Percentiles rank a stretch among this genome's conserved stretches.
Conservation (phyloP, 2,113 vertebrate genomes). For the Noctilio leporinus region DNA sequence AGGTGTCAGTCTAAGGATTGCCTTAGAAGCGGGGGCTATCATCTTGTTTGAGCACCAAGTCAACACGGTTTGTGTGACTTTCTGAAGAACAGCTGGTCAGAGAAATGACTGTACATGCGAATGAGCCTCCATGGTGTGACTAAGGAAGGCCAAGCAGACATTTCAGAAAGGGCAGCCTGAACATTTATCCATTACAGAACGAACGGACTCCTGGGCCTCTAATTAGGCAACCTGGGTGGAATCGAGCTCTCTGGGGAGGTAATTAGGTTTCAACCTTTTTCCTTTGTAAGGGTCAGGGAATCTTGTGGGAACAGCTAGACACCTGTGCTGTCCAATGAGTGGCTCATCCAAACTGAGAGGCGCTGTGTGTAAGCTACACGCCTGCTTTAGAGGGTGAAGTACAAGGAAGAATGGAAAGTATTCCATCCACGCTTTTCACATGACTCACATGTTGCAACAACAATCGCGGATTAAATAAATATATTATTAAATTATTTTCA, state of each 20-base stretch:
- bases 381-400: neutral
- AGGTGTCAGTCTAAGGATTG: neutral
- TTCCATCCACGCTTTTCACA: neutral
- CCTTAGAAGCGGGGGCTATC: neutral
- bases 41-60: constrained; percentile 47
- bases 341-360: neutral
- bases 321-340: rapidly evolving
- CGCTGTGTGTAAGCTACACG: neutral
- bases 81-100: neutral
- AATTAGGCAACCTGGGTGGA: neutral
- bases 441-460: neutral
- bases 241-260: neutral
- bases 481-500: neutral
- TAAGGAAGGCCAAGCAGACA: neutral
- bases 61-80: neutral
- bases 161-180: neutral
- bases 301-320: neutral
- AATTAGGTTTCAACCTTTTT: neutral
- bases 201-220: neutral
- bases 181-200: neutral
- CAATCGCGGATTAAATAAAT: neutral
- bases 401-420: neutral
- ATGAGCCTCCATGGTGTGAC: neutral
- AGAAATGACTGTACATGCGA: neutral
- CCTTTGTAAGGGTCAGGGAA: neutral